These are phyloP conservation scores for Cephus nigrinus DNA, from an alignment of 2,888 invertebrate species.

Conservation along the genomic window DNA sequence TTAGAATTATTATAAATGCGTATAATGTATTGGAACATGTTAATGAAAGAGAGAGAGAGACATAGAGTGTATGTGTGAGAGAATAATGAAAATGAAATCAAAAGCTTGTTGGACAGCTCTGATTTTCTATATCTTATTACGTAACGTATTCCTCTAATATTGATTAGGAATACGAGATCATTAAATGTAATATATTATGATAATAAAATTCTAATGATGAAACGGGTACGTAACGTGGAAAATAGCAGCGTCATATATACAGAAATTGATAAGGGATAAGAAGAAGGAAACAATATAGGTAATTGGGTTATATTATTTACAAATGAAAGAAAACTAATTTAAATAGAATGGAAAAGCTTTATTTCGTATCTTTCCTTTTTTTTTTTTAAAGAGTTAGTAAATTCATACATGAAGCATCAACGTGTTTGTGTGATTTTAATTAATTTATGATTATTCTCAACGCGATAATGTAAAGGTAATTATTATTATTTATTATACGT, in stretches of 20 bases:
- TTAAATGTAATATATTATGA: constrained; percentile 45
- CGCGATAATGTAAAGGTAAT: not conserved
- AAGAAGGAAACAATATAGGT: not conserved
- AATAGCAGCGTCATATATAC: not conserved
- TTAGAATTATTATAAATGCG: not conserved
- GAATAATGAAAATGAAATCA: not conserved
- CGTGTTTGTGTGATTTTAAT: not conserved
- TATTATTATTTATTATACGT: not conserved
- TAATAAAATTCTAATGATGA: constrained; percentile 24
- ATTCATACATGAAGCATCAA: not conserved
- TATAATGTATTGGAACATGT: not conserved
- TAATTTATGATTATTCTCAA: not conserved
- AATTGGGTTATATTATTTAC: not conserved
- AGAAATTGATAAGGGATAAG: not conserved
- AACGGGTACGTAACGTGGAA: not conserved
- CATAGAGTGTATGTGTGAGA: not conserved
- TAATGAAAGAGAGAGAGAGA: not conserved
- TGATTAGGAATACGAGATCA: constrained; percentile 31
- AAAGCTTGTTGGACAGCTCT: not conserved
- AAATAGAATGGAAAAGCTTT: constrained; percentile 20
- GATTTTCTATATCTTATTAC: constrained; percentile 11
- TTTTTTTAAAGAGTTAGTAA: not conserved
- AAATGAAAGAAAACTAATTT: not conserved
- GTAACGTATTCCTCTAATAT: constrained; percentile 20
- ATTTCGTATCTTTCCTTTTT: not conserved